phyloP scores from a whole-genome alignment of 2,113 vertebrate species.

The Argyrosomus japonicus region DNA sequence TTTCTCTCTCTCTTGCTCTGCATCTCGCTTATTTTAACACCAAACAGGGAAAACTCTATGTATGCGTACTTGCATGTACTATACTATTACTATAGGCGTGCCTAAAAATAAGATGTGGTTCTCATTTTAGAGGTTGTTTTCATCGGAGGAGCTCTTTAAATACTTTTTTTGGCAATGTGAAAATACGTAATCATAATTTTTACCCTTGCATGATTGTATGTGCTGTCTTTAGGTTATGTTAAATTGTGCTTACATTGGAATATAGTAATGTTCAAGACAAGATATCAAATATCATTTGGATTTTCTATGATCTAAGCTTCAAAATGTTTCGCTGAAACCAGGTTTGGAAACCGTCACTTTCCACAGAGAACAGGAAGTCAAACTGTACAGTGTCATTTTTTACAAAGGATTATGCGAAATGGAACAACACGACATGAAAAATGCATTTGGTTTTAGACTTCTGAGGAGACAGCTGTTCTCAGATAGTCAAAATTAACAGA shows the following conservation, averaged over 20 bases:
- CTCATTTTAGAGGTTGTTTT: neutral
- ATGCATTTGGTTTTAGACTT: neutral
- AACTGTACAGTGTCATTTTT: neutral
- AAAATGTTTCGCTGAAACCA: neutral
- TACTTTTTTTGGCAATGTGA: neutral
- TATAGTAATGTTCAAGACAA: neutral
- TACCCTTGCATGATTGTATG: neutral
- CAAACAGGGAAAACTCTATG: neutral
- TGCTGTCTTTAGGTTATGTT: neutral
- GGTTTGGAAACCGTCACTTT: slow-evolving; percentile 1
- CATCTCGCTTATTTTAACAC: neutral
- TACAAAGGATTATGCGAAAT: neutral
- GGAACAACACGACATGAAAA: neutral
- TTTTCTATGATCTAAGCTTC: neutral
- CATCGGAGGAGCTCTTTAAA: neutral
- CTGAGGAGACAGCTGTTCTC: neutral
- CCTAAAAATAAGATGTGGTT: slow-evolving; percentile 4
- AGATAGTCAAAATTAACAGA: neutral
- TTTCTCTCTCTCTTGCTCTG: slow-evolving; percentile 6
- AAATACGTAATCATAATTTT: neutral
- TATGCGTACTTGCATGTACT: neutral
- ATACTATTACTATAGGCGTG: too few species aligned
- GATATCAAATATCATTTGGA: neutral
- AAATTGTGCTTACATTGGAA: neutral
- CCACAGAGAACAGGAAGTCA: neutral